Evolutionary conservation across 2,113 vertebrate genomes (phyloP).

Genomic region (Scalopus aquaticus): DNA sequence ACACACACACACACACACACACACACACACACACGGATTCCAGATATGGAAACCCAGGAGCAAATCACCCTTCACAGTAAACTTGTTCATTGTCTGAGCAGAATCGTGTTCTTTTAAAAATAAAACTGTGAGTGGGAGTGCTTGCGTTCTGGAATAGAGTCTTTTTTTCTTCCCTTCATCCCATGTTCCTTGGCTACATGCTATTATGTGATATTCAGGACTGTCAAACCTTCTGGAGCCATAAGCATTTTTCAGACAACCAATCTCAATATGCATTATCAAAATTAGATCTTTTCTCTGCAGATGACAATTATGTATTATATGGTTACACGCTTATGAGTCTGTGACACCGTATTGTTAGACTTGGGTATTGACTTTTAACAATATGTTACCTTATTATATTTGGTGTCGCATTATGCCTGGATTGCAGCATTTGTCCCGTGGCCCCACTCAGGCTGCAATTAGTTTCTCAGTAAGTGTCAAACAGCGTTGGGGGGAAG

Average conservation of each 20-base stretch:
- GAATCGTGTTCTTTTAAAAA: slow-evolving; percentile 76
- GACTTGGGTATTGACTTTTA: slow-evolving; percentile 84
- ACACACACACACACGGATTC: background rate
- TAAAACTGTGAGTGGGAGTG: slow-evolving; percentile 77
- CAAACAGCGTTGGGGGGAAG: slow-evolving; percentile 54
- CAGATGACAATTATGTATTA: slow-evolving; percentile 86
- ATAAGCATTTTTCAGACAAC: slow-evolving; percentile 84
- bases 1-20: background rate
- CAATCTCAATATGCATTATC: slow-evolving; percentile 85
- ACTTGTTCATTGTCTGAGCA: slow-evolving; percentile 77
- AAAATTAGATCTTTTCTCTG: slow-evolving; percentile 87
- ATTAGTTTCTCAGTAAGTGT: slow-evolving; percentile 84
- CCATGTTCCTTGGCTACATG: slow-evolving; percentile 77
- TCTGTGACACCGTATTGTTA: slow-evolving; percentile 83
- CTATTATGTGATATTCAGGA: slow-evolving; percentile 81
- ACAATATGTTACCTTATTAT: slow-evolving; percentile 86
- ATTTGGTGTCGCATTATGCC: slow-evolving; percentile 80
- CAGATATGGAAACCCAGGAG: slow-evolving; percentile 56
- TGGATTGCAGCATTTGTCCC: slow-evolving; percentile 79
- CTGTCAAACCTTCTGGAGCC: slow-evolving; percentile 84
- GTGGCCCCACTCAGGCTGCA: slow-evolving; percentile 80
- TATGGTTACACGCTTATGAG: slow-evolving; percentile 82
- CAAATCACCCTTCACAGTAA: slow-evolving; percentile 66
- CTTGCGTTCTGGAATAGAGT: slow-evolving; percentile 73
- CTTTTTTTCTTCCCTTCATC: slow-evolving; percentile 67